Evolutionary conservation across 2,888 invertebrate species (phyloP).

Genomic region (Drosophila cyrtoloma): DNA sequence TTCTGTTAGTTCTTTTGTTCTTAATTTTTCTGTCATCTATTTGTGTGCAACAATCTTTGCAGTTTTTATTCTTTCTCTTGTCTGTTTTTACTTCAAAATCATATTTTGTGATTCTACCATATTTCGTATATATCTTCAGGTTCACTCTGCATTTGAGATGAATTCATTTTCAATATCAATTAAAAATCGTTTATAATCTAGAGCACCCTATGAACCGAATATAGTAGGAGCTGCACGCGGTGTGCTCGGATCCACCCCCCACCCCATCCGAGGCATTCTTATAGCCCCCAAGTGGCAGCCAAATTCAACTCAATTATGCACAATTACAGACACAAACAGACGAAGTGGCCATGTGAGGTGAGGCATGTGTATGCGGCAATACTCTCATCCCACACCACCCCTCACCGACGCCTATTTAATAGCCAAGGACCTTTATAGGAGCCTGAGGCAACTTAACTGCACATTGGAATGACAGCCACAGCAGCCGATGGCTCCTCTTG

Average conservation of each 20-base stretch:
- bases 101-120: neutral
- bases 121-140: neutral
- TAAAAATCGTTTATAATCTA: neutral
- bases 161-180: neutral
- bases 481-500: constrained; percentile 31
- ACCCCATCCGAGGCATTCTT: neutral
- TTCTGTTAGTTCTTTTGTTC: neutral
- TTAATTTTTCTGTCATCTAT: neutral
- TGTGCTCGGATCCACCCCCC: neutral
- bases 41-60: neutral
- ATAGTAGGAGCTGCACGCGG: neutral
- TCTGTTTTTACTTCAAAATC: neutral
- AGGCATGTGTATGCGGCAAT: constrained; percentile 25
- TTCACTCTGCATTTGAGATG: neutral
- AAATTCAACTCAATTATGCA: constrained; percentile 76
- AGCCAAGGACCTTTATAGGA: constrained; percentile 63
- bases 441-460: constrained; percentile 53
- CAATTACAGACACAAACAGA: constrained; percentile 75
- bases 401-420: constrained; percentile 58
- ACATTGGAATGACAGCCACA: constrained; percentile 39
- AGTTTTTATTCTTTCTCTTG: no score
- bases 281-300: constrained; percentile 44
- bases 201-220: neutral
- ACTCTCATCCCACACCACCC: neutral
- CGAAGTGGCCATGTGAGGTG: constrained; percentile 50